Evolutionary conservation across 2,113 vertebrate species (phyloP).

Genomic region (Octodon degus): DNA sequence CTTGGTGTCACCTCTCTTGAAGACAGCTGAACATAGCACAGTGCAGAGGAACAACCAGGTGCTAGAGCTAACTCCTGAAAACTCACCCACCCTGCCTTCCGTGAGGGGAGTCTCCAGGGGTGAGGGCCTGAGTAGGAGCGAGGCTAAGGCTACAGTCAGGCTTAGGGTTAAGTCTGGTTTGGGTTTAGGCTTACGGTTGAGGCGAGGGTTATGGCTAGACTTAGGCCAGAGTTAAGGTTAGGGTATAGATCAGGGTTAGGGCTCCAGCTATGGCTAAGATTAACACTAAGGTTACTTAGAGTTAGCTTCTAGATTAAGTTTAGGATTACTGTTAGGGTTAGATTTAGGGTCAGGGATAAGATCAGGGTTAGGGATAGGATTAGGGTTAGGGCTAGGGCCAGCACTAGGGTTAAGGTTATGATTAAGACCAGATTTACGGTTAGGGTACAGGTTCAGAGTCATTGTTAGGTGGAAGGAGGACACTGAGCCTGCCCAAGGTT

Average conservation of each 20-base stretch:
- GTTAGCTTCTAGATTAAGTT: not conserved
- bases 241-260: not conserved
- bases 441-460: too few species aligned
- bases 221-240: not conserved
- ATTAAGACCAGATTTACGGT: too few species aligned
- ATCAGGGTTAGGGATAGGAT: not conserved
- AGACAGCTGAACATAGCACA: conserved; percentile 36
- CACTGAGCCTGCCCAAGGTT: fast-evolving
- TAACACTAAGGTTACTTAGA: not conserved
- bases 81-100: too few species aligned
- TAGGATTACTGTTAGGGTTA: not conserved
- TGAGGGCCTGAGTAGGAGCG: not conserved
- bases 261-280: not conserved
- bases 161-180: not conserved
- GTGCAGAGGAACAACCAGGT: not conserved
- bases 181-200: not conserved
- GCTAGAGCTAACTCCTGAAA: not conserved
- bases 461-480: not conserved
- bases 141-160: not conserved
- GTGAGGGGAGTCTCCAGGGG: not conserved
- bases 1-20: not conserved
- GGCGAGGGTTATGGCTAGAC: not conserved
- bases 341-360: not conserved
- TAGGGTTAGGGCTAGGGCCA: not conserved
- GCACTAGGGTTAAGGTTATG: not conserved